phyloP scores from a whole-genome alignment of 2,888 invertebrate species.

The Sphaeridia pumilis region DNA sequence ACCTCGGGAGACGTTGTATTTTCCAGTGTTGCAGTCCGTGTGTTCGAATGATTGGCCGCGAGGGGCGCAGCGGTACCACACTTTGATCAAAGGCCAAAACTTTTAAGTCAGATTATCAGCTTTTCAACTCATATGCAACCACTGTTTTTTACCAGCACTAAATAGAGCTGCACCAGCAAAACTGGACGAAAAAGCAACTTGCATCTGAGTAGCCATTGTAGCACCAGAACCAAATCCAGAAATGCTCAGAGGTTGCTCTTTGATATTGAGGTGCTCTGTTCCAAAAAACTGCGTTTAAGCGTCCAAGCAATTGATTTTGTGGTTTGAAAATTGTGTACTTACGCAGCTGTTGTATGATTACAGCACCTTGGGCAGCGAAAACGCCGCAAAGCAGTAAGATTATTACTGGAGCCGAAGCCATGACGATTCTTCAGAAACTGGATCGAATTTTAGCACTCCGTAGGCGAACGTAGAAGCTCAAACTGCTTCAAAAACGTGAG shows the following conservation, averaged over 20 bases:
- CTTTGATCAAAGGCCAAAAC: neutral
- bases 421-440: no score
- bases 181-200: slow-evolving; percentile 10
- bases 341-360: no score
- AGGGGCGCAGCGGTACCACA: slow-evolving; percentile 8
- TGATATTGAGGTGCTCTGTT: neutral
- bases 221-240: slow-evolving; percentile 13
- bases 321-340: no score
- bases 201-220: slow-evolving; percentile 10
- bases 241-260: slow-evolving; percentile 2
- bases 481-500: no score
- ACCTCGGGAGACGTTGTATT: slow-evolving; percentile 4
- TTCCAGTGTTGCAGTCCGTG: neutral
- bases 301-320: no score
- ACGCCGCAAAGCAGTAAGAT: no score
- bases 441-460: no score
- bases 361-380: no score
- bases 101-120: neutral
- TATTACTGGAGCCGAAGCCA: no score
- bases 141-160: slow-evolving; percentile 1
- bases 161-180: slow-evolving; percentile 12
- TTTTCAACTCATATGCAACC: neutral
- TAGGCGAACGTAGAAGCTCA: no score
- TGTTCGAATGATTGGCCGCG: neutral
- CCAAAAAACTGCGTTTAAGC: neutral